Evolutionary conservation across 2,888 invertebrate species (phyloP), one percentile per base, ranked within the genome.

Genomic region (Lasioglossum morio): DNA sequence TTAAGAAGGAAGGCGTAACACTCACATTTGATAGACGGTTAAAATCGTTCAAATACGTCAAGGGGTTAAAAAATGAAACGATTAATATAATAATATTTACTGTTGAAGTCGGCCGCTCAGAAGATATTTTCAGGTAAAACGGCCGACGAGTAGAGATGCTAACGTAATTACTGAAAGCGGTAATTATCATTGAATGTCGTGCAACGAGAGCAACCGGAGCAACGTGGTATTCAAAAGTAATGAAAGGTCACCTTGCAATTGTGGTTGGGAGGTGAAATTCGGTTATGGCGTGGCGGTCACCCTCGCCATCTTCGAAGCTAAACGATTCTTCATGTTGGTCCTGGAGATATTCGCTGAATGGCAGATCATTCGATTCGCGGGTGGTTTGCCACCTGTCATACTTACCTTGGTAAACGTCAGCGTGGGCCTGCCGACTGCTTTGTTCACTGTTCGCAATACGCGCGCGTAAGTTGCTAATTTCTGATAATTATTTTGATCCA

Each of bases 321-420:
- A 95, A 87, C 91, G 95, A 5, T 89, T 94, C 60, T 89, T 94
- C 60, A 88, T 94, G 53, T 78, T 95, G 63, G 85, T 91, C 16
- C 74, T 94, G n/a, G 94, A 94, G 82, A 92, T 93, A 77, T 88
- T 94, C 43, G 88, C 92, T 27, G 93, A 95, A 77, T 92, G 93
- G 92, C 91, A 92, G 72, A 89, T 94, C 16, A 91, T 95, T n/a
- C 89, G 90, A 12, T 94, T 95, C 77, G 92, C 93, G 8, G 94
- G 94, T 23, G 94, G 93, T 37, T 81, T 92, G 12, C 86, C 86
- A 74, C 93, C 94, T 1, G 81, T 94, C 8, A 81, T 91, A 60
- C 88, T 94, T 30, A 93, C 92, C 37, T 90, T 94, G 60, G 70
- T 91, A 43, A 93, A 93, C 82, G 89, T 91, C 23, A 79, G 87